These are phyloP conservation scores for Scaptomyza flava DNA, from an alignment of 2,888 invertebrate species.

Conservation along the genomic window DNA sequence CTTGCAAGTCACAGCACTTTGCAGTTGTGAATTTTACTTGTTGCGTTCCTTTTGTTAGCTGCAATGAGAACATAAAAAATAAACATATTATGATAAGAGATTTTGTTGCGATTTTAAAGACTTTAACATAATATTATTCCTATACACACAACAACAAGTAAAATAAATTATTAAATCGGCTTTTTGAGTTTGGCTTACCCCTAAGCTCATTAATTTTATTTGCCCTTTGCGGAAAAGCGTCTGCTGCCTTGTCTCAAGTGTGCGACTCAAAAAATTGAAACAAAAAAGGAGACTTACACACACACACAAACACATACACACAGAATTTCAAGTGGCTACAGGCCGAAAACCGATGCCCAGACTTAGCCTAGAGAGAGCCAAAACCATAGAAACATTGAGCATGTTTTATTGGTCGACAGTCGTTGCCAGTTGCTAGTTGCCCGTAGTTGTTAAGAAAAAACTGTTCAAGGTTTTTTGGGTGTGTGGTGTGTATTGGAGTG, in stretches of 20 bases:
- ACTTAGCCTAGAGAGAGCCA: slow-evolving; percentile 22
- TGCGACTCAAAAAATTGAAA: slow-evolving; percentile 30
- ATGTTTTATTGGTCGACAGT: slow-evolving; percentile 1
- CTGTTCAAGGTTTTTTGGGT: slow-evolving; percentile 59
- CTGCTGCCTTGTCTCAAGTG: slow-evolving; percentile 46
- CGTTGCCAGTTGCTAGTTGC: slow-evolving; percentile 36
- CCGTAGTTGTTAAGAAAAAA: slow-evolving; percentile 41
- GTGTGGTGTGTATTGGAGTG: slow-evolving; percentile 18
- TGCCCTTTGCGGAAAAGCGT: slow-evolving; percentile 47
- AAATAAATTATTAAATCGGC: slow-evolving; percentile 47
- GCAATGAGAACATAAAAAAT: slow-evolving; percentile 20
- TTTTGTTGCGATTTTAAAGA: slow-evolving; percentile 8
- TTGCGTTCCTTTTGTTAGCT: slow-evolving; percentile 14
- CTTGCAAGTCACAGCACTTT: slow-evolving; percentile 1
- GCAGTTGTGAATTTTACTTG: slow-evolving; percentile 4
- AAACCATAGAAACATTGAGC: slow-evolving; percentile 2
- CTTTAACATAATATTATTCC: background rate
- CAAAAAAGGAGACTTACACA: no score
- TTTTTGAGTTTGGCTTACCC: slow-evolving; percentile 52
- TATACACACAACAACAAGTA: background rate
- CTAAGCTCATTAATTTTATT: slow-evolving; percentile 68
- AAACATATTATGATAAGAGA: background rate
- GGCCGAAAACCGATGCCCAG: slow-evolving; percentile 17
- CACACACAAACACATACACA: no score
- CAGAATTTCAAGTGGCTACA: slow-evolving; percentile 49